Conservation (phyloP, 2,113 vertebrate species). For the Delphinapterus leucas region DNA sequence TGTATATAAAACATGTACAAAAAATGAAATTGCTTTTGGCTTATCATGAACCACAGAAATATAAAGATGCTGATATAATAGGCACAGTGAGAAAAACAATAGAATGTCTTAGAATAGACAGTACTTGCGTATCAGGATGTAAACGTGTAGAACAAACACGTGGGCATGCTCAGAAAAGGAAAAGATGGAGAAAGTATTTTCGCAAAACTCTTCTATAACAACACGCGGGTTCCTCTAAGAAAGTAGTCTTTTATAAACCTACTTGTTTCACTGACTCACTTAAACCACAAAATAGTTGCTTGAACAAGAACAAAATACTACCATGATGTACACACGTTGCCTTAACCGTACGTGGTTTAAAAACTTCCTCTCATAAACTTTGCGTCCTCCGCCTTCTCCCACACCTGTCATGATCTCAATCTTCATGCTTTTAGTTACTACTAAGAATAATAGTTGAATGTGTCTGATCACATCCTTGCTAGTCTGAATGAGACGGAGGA, state of each 20-base stretch:
- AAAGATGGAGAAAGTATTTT: not conserved
- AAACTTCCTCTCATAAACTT: conserved; percentile 50
- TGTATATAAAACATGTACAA: not conserved
- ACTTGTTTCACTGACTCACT: conserved; percentile 60
- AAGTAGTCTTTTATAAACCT: conserved; percentile 50
- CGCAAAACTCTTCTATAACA: not conserved
- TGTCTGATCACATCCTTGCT: not conserved
- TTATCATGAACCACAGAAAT: not conserved
- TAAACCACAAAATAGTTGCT: conserved; percentile 65
- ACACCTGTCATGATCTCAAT: not conserved
- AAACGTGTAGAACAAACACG: not conserved
- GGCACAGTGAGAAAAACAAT: not conserved
- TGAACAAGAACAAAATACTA: conserved; percentile 71
- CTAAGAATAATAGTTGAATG: conserved; percentile 32
- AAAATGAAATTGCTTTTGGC: not conserved
- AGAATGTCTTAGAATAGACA: not conserved
- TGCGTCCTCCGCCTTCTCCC: conserved; percentile 33
- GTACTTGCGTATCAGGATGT: not conserved
- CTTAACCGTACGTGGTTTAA: conserved; percentile 46
- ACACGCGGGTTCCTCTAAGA: conserved; percentile 24
- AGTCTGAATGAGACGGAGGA: not conserved
- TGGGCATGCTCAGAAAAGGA: not conserved
- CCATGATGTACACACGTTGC: conserved; percentile 41
- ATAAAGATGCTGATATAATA: not conserved
- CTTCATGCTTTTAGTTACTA: not conserved